Base-by-base conservation (phyloP, 2,113 vertebrate species). In the Bufo gargarizans region DNA sequence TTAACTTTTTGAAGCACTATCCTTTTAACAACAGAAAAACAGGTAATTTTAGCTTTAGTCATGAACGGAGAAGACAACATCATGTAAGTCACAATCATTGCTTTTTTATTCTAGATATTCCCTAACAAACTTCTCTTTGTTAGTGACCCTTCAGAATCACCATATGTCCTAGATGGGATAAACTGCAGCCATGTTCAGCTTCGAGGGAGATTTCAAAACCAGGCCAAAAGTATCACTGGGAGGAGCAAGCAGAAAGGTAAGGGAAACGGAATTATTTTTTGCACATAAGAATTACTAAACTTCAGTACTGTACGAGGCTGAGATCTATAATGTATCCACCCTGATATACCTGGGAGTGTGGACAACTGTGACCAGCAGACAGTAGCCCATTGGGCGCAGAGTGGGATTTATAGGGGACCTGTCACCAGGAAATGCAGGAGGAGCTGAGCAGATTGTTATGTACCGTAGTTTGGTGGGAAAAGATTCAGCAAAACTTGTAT, bases 121-220 rank as follows among this genome's bases (percentile, higher is more conserved):
- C 20, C 17, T 50, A 6, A 14, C 45, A 47, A 6, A 22, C 9
- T 72, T 69, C 20, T 71, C 47, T 58, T 10, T 55, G n/a, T 72
- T 53, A 81, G 71, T 49, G 47, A 78, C 77, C 19, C 80, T 20
- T 59, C 80, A 86, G 79, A 56, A 86, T 80, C 56, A 0, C 65
- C 88, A 84, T 56, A 78, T 86, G 84, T 92, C 93, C 94, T 96
- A 89, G 89, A 99, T 98, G 98, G 95, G 93, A 92, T 97, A 97
- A 93, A 93, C 92, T 90, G 94, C 95, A 93, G 97, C 91, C 92
- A 99, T 99, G 98, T 99, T 99, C 90, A 99, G 98, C 94, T 99
- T 99, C 91, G 98, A 99, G 94, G 98, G 98, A 91, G 98, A 99
- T 88, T 99, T 99, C 95, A 99, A 97, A 92, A 97, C 97, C 90